Evolutionary conservation across 2,113 vertebrate genomes (phyloP), one percentile per base, ranked within the genome.

Genomic region (Deroptyus accipitrinus): DNA sequence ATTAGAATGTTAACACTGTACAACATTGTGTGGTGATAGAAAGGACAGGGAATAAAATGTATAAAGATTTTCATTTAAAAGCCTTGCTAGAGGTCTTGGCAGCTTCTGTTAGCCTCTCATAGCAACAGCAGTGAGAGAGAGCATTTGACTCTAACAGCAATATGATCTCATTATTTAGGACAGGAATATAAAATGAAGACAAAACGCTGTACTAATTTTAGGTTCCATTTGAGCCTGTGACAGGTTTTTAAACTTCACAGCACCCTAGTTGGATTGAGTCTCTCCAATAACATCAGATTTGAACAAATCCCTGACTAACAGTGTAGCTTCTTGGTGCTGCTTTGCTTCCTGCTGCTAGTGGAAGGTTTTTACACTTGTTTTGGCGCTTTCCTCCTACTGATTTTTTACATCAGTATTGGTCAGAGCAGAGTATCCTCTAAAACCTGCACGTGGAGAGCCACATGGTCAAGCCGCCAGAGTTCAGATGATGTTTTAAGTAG

Each of bases 191-290:
- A 33, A 81, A 23, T 10, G 25, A 85, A 89, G 59, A 78, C 69
- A 79, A 92, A 95, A 88, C 59, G 70, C 42, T 87, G 51, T 83
- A 54, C 82, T 93, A 87, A 86, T 94, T 96, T 95, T 90, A 93
- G 73, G 48, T 85, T 69, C 37, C 24, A 23, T 77, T 88, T 84
- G 54, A 86, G 37, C 76, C 79, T 74, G 30, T 91, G 59, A 77
- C 42, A 61, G 88, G 49, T 72, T 64, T 74, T 92, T 84, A 94
- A 95, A 52, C 33, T 84, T 84, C 41, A 19, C 25, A 54, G 68
- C 27, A 48, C 35, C 49, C 51, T 86, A 27, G 35, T 68, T 68
- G 31, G 37, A 16, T 25, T 54, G 81, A 87, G 77, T 85, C 23
- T 89, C 52, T 76, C 52, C 44, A 89, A 12, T n/a, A 81, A 31